A percentile compares a stretch with the other conserved stretches of the same genome.
phyloP scores from a whole-genome alignment of 92 coral and sea anemone species.

The Galaxea fascicularis region DNA sequence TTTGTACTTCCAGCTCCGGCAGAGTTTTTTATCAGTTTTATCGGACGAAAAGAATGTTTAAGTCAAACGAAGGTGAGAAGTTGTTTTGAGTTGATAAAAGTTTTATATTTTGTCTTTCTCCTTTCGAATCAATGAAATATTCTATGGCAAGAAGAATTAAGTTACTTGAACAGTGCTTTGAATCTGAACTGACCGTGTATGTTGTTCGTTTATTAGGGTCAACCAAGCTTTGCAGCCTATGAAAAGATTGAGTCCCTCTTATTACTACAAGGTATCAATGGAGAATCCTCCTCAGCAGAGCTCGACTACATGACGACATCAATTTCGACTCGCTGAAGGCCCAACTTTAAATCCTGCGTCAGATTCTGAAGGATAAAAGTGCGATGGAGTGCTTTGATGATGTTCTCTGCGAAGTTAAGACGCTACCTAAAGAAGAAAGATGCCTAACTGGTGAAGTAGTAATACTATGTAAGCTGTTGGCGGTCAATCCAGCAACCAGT shows the following conservation, averaged over 20 bases:
- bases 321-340: slow-evolving; percentile 29
- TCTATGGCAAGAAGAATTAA: slow-evolving; percentile 9
- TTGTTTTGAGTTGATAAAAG: slow-evolving; percentile 38
- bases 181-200: slow-evolving; percentile 15
- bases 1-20: slow-evolving; percentile 40
- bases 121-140: slow-evolving; percentile 25
- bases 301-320: slow-evolving; percentile 61
- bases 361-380: slow-evolving; percentile 34
- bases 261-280: slow-evolving; percentile 47
- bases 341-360: slow-evolving; percentile 44
- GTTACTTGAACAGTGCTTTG: slow-evolving; percentile 10
- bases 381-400: slow-evolving; percentile 62
- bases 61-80: slow-evolving; percentile 34
- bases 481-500: slow-evolving; percentile 59
- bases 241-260: slow-evolving; percentile 71
- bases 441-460: slow-evolving; percentile 44
- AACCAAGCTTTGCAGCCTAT: slow-evolving; percentile 70
- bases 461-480: slow-evolving; percentile 52
- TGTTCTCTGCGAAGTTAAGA: slow-evolving; percentile 49
- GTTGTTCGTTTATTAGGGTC: slow-evolving; percentile 28
- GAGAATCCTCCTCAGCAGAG: slow-evolving; percentile 62
- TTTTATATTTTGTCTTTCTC: slow-evolving; percentile 35
- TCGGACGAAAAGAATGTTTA: slow-evolving; percentile 25
- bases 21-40: slow-evolving; percentile 24
- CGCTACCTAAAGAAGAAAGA: slow-evolving; percentile 50